Evolutionary conservation across 1,140 invertebrate species (phyloP), one percentile per base, ranked within the genome.

Genomic region (Druon quercuslanigerum): DNA sequence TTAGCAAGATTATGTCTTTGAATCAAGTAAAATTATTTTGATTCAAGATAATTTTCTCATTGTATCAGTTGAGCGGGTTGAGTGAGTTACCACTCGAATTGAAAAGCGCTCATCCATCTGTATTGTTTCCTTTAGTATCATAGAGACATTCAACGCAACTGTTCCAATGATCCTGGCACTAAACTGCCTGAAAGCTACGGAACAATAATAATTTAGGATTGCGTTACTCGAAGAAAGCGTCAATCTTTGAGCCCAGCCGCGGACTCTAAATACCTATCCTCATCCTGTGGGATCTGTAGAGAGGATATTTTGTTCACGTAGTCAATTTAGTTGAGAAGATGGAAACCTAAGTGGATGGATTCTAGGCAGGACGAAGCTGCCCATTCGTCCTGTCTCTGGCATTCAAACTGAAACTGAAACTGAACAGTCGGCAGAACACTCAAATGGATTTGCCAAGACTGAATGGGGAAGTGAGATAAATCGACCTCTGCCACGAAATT

Each of bases 291-390:
- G 76, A 85, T 82, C 83, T 74, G 60, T 78, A 66, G 71, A 81
- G 87, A 88, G 71, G 72, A 81, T 88, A 89, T 88, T 89, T 87
- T 86, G 81, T 85, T 84, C 87, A 88, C 87, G 87, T 88, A 87
- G 84, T 88, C 85, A 88, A 88, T 89, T 88, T 87, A 84, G 76
- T 57, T 51, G 66, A 71, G 12, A 56, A 82, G 80, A 87, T 85
- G 85, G 83, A 75, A 76, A 56, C 72, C 73, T 70, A 52, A 56
- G 72, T 79, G 86, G 84, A 87, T 87, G 84, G 83, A 87, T 87
- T 81, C 56, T 74, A 71, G 76, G 80, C 84, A 75, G 83, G 66
- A 81, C 74, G 80, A 71, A 75, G 33, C 76, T 72, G 73, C 73
- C 74, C 71, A 73, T 76, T 77, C 74, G 72, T 74, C 51, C 74